These are phyloP conservation scores for Muntiacus reevesi DNA, from an alignment of 2,113 vertebrate species.

Conservation along the genomic window DNA sequence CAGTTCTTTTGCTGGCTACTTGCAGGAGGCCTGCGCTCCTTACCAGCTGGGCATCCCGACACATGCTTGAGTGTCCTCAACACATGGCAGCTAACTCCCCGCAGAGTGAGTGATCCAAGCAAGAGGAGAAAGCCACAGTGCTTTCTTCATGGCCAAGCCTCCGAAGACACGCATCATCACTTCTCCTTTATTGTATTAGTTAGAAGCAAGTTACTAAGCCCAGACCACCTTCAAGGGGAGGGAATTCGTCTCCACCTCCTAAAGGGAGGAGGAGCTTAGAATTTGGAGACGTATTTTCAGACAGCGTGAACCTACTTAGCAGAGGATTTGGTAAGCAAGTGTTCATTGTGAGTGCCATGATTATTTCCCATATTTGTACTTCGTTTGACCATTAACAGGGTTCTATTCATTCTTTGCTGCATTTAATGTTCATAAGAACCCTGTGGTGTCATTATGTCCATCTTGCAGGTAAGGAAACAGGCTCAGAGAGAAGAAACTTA, in stretches of 20 bases:
- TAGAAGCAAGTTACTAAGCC: background rate
- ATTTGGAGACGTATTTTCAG: background rate
- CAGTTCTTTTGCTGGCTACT: background rate
- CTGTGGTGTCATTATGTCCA: background rate
- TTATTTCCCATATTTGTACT: background rate
- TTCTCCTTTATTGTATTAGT: background rate
- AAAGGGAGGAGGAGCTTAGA: background rate
- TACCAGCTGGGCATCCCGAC: fast-evolving
- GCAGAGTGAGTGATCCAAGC: background rate
- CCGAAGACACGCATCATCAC: background rate
- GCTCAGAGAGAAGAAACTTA: background rate
- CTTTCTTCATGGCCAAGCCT: background rate
- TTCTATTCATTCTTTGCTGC: background rate
- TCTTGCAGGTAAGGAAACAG: background rate
- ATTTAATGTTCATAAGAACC: background rate
- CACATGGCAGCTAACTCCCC: background rate
- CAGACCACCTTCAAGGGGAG: background rate
- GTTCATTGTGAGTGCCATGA: fast-evolving
- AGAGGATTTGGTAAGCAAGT: background rate
- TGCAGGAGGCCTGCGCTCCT: background rate
- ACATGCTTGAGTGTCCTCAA: background rate
- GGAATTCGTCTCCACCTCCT: background rate
- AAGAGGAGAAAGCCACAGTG: background rate
- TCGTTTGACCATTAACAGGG: background rate
- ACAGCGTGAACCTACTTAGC: background rate